These are phyloP conservation scores for Lithobius niger DNA, from an alignment of 1,140 invertebrate species.

Conservation along the genomic window DNA sequence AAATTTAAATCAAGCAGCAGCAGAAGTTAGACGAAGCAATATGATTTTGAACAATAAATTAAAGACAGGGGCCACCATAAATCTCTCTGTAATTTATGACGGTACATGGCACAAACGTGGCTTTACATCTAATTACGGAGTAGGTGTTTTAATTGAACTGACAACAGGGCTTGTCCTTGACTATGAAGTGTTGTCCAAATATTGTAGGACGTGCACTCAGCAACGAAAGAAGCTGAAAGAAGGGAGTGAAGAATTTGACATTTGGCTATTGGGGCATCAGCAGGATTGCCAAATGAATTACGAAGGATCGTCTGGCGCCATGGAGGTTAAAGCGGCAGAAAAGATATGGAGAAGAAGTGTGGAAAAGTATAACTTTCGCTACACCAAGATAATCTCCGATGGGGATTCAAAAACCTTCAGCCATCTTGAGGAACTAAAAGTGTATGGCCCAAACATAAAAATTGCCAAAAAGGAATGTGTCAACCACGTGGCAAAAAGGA, in stretches of 20 bases:
- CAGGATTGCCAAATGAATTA: slow-evolving; percentile 18
- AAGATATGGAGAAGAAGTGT: slow-evolving; percentile 20
- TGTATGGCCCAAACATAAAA: slow-evolving; percentile 16
- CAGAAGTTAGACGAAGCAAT: background rate
- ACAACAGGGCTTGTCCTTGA: slow-evolving; percentile 13
- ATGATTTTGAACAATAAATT: background rate
- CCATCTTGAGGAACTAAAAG: slow-evolving; percentile 15
- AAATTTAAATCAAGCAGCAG: background rate
- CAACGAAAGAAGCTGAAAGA: slow-evolving; percentile 11
- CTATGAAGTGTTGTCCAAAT: slow-evolving; percentile 12
- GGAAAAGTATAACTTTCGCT: slow-evolving; percentile 15
- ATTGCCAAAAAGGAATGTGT: slow-evolving; percentile 23
- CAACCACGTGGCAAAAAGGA: slow-evolving; percentile 22
- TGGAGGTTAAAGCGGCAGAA: slow-evolving; percentile 21
- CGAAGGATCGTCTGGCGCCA: slow-evolving; percentile 15
- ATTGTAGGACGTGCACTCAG: slow-evolving; percentile 8
- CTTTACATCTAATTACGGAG: slow-evolving; percentile 9
- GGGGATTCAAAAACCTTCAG: slow-evolving; percentile 21
- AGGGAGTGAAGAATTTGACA: slow-evolving; percentile 14
- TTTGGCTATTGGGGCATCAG: slow-evolving; percentile 15
- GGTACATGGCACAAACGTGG: slow-evolving; percentile 16
- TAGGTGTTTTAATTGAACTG: slow-evolving; percentile 6
- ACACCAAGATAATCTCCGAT: slow-evolving; percentile 20
- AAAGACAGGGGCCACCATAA: background rate
- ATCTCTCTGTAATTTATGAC: slow-evolving; percentile 12